phyloP scores from a whole-genome alignment of 2,113 vertebrate genomes.

The Podilymbus podiceps region DNA sequence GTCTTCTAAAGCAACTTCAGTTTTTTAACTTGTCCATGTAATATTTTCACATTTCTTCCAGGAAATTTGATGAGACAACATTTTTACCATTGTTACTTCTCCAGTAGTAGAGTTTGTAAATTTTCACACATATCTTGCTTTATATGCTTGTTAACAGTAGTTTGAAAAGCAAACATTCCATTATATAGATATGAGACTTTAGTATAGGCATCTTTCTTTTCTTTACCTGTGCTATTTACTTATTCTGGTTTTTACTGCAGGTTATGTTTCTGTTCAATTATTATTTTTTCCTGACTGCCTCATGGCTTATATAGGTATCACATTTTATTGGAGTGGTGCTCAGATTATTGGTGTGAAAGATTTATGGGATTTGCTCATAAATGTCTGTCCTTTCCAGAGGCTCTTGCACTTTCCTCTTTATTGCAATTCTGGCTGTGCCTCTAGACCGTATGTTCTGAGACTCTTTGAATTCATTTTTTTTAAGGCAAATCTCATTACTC shows the following conservation, averaged over 20 bases:
- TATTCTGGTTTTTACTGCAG: neutral
- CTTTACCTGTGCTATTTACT: neutral
- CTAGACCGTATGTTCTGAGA: neutral
- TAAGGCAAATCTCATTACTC: neutral
- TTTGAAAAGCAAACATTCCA: neutral
- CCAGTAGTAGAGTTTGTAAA: neutral
- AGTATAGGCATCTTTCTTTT: neutral
- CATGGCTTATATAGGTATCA: neutral
- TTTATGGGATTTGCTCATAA: constrained; percentile 33
- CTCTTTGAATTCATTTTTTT: neutral
- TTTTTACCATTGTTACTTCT: neutral
- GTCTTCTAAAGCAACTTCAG: neutral
- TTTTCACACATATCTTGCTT: neutral
- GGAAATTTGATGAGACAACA: neutral
- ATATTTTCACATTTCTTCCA: neutral
- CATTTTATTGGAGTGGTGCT: constrained; percentile 32
- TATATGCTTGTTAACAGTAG: neutral
- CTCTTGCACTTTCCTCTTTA: neutral
- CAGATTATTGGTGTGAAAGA: constrained; percentile 37
- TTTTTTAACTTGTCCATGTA: neutral
- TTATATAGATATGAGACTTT: neutral
- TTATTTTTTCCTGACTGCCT: neutral
- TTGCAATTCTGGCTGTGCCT: constrained; percentile 11
- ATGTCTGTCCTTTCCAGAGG: neutral
- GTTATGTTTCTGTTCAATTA: neutral